Evolutionary conservation across 2,797 vertebrate genomes (phyloP).

Genomic region (Thamnophis elegans): DNA sequence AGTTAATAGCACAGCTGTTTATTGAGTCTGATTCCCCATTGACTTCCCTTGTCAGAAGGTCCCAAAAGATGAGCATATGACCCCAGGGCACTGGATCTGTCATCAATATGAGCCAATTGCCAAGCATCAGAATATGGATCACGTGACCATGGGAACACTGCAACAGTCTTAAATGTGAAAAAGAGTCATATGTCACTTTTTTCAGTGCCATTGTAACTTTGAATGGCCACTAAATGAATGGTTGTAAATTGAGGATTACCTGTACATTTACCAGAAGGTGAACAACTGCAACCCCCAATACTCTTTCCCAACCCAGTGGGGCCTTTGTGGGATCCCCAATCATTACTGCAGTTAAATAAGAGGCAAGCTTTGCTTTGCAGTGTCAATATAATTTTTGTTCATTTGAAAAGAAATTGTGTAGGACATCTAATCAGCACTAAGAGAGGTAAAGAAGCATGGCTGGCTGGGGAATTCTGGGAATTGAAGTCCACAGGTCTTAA

Average conservation of each 20-base stretch:
- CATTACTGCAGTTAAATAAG: not conserved
- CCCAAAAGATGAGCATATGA: not conserved
- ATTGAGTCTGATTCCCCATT: not conserved
- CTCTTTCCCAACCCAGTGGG: not conserved
- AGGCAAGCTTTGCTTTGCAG: not conserved
- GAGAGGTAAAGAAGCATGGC: not conserved
- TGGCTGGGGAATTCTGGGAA: not conserved
- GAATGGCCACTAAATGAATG: not conserved
- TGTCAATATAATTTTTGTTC: not conserved
- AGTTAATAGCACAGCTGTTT: not conserved
- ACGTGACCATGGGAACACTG: not conserved
- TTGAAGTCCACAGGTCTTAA: not conserved
- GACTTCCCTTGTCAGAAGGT: not conserved
- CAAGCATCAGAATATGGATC: not conserved
- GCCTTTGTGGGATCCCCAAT: not conserved
- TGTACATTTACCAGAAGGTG: not conserved
- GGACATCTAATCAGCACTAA: not conserved
- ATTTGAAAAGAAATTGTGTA: not conserved
- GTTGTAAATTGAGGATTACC: not conserved
- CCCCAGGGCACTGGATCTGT: not conserved
- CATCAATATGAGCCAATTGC: not conserved
- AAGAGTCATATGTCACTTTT: not conserved
- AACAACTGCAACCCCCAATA: not conserved
- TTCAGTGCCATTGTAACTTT: not conserved
- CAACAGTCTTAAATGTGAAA: not conserved